A percentile compares a stretch with the other conserved stretches of the same genome.
Conservation (phyloP, 92 coral and sea anemone genomes). For the Parazoanthus darwini region DNA sequence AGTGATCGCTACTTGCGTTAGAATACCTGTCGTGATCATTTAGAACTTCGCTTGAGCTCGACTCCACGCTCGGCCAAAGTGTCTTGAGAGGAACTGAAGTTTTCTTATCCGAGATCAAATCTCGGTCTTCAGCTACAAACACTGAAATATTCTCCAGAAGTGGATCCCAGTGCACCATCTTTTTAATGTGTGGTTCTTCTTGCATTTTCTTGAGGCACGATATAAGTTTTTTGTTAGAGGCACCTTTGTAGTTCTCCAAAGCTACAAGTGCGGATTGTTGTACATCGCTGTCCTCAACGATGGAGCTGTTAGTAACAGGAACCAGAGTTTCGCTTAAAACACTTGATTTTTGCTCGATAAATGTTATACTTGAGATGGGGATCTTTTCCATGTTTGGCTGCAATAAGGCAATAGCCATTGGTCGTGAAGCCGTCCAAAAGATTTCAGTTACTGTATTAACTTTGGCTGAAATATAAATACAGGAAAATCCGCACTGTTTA, state of each 20-base stretch:
- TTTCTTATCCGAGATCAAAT: slow-evolving; percentile 12
- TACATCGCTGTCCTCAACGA: neutral
- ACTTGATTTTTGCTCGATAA: neutral
- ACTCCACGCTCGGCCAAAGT: slow-evolving; percentile 23
- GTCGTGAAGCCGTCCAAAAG: neutral
- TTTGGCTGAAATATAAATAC: too few species aligned
- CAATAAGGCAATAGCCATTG: neutral
- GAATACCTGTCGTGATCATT: neutral
- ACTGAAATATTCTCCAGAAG: neutral
- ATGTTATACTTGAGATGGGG: neutral
- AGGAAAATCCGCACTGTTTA: neutral
- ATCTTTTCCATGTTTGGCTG: neutral
- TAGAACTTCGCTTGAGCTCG: neutral
- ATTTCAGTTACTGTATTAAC: neutral
- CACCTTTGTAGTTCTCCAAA: neutral
- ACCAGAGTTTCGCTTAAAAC: neutral
- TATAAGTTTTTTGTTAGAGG: neutral
- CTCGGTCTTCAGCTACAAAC: neutral
- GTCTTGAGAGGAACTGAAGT: slow-evolving; percentile 25
- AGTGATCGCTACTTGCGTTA: neutral
- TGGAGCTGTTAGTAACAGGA: neutral
- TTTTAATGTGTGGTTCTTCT: neutral
- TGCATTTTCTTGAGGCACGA: slow-evolving; percentile 13
- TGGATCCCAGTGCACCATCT: slow-evolving; percentile 25
- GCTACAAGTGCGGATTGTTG: neutral